These are phyloP conservation scores for Leucoma salicis DNA, from an alignment of 2,888 invertebrate species.

Conservation along the genomic window DNA sequence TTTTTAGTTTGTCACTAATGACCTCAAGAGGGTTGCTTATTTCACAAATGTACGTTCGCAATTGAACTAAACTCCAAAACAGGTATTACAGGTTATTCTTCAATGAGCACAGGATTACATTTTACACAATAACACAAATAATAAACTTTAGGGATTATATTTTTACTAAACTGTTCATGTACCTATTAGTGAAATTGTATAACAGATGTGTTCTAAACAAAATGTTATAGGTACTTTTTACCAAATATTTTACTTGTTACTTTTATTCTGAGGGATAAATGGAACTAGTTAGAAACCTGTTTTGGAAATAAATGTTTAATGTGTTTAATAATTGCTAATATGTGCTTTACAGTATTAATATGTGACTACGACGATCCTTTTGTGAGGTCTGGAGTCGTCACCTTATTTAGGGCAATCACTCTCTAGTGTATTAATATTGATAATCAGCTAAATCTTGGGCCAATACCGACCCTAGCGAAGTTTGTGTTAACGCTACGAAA, in stretches of 20 bases:
- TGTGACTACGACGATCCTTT: too few relatives aligned
- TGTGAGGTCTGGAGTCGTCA: too few relatives aligned
- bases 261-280: not conserved
- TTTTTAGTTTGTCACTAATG: too few relatives aligned
- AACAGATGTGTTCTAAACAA: not conserved
- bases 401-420: too few relatives aligned
- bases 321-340: too few relatives aligned
- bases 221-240: not conserved
- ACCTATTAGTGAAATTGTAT: not conserved
- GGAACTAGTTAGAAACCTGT: not conserved
- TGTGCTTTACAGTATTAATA: too few relatives aligned
- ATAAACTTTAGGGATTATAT: conserved; percentile 23
- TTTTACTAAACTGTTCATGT: conserved; percentile 9
- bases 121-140: conserved; percentile 9
- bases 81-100: conserved; percentile 27
- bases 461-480: too few relatives aligned
- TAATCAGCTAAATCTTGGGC: too few relatives aligned
- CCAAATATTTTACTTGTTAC: not conserved
- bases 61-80: conserved; percentile 19
- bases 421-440: too few relatives aligned
- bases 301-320: not conserved
- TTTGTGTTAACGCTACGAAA: too few relatives aligned
- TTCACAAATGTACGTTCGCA: not conserved
- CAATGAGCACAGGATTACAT: conserved; percentile 11
- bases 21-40: conserved; percentile 5